These are phyloP conservation scores for Dasypogon diadema DNA, from an alignment of 2,888 invertebrate species.

Conservation along the genomic window DNA sequence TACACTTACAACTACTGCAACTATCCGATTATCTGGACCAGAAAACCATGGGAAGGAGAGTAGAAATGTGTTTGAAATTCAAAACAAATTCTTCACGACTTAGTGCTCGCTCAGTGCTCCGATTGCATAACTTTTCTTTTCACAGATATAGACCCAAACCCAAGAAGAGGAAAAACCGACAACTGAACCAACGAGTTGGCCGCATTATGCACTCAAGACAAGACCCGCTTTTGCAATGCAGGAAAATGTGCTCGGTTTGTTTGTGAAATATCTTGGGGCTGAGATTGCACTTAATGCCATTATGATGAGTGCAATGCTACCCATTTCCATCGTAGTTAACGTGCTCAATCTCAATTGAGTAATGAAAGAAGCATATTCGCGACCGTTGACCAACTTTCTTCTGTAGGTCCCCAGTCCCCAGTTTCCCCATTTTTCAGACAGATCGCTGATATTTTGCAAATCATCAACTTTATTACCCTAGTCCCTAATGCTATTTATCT, in stretches of 20 bases:
- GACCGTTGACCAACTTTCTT: conserved; percentile 38
- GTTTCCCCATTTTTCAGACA: neutral
- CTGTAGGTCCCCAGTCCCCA: neutral
- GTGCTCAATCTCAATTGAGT: no score
- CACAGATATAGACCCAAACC: no score
- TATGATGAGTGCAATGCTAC: no score
- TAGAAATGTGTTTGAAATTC: conserved; percentile 20
- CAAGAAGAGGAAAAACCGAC: neutral
- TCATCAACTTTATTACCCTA: conserved; percentile 7
- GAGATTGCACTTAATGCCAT: neutral
- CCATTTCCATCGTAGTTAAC: no score
- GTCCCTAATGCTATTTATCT: neutral
- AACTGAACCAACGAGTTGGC: neutral
- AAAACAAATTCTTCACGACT: conserved; percentile 27
- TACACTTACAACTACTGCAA: no score
- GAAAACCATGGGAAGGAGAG: no score
- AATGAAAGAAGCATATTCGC: neutral
- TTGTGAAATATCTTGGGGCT: neutral
- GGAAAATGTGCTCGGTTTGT: neutral
- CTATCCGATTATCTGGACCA: no score
- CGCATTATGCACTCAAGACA: conserved; percentile 20
- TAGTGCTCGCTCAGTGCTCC: neutral
- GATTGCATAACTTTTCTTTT: conserved; percentile 30
- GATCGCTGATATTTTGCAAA: conserved; percentile 26
- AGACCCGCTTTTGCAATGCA: conserved; percentile 9